Percentiles rank a stretch among this genome's conserved stretches.
phyloP scores from a whole-genome alignment of 2,888 invertebrate species.

The Phytoseiulus persimilis region DNA sequence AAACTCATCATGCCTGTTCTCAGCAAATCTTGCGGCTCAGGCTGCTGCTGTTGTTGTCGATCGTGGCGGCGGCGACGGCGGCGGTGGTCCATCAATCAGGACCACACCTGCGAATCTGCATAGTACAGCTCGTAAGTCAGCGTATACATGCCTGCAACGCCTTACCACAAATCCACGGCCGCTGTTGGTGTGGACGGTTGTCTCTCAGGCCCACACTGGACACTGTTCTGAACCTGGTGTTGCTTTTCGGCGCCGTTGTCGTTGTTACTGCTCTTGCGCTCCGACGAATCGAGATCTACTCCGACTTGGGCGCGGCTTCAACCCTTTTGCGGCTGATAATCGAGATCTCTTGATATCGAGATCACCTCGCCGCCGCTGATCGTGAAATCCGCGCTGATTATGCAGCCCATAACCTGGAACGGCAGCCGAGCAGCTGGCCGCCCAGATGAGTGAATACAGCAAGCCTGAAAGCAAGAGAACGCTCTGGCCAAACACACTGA shows the following conservation, averaged over 20 bases:
- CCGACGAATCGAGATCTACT: background rate
- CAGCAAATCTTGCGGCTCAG: background rate
- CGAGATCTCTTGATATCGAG: too few species aligned
- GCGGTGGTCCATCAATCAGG: background rate
- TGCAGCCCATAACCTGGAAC: background rate
- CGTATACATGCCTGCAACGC: background rate
- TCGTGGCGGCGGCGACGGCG: background rate
- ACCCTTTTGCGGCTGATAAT: background rate
- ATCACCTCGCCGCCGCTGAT: background rate
- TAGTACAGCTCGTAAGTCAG: background rate
- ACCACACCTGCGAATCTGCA: slow-evolving; percentile 5
- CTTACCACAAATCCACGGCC: background rate
- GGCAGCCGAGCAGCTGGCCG: background rate
- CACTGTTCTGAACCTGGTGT: too few species aligned
- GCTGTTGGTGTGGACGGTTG: background rate
- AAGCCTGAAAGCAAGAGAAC: background rate
- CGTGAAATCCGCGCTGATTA: background rate
- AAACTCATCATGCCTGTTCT: background rate
- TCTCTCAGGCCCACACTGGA: too few species aligned
- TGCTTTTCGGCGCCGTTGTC: background rate
- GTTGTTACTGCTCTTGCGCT: background rate
- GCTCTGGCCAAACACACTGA: background rate
- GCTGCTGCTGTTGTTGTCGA: background rate
- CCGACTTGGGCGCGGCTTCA: background rate
- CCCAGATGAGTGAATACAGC: background rate